Percentiles rank a stretch among this genome's conserved stretches.
Conservation (phyloP, 2,113 vertebrate genomes). For the Syngnathoides biaculeatus region DNA sequence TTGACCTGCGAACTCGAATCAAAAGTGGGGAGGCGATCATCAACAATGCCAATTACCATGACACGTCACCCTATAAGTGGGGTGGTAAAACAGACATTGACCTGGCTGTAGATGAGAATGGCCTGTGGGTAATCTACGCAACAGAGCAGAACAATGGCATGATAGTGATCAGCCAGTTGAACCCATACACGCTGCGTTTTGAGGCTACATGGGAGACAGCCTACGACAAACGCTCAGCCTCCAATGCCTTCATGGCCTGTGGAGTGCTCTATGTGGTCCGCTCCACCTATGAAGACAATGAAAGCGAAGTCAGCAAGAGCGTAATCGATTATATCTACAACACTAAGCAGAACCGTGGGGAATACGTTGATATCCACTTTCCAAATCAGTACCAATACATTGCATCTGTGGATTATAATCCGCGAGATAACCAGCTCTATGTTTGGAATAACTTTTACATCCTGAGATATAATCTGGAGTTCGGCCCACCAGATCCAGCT, state of each 20-base stretch:
- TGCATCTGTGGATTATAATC: constrained; percentile 98
- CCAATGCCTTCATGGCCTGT: constrained; percentile 98
- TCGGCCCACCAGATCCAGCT: constrained; percentile 92
- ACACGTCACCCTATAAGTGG: constrained; percentile 97
- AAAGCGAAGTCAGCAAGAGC: constrained; percentile 94
- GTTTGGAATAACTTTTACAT: constrained; percentile 99
- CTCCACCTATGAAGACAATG: constrained; percentile 97
- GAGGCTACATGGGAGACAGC: constrained; percentile 95
- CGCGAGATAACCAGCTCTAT: constrained; percentile 95
- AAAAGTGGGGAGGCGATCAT: constrained; percentile 99
- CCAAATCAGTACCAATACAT: constrained; percentile 99
- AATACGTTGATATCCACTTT: constrained; percentile 92
- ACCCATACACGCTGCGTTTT: constrained; percentile 96
- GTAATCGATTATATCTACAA: constrained; percentile 95
- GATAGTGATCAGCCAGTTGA: constrained; percentile 97
- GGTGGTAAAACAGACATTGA: constrained; percentile 98
- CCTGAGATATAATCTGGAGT: constrained; percentile 92
- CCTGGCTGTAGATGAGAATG: constrained; percentile 95
- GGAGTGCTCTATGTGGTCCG: constrained; percentile 96
- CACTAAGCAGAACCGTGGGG: constrained; percentile 86
- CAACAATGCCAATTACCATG: constrained; percentile 98
- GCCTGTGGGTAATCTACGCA: constrained; percentile 98
- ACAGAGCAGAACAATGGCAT: constrained; percentile 98
- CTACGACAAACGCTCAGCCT: constrained; percentile 95
- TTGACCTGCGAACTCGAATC: constrained; percentile 97